Conservation (phyloP, 2,888 invertebrate genomes). For the Holacanthella duospinosa region DNA sequence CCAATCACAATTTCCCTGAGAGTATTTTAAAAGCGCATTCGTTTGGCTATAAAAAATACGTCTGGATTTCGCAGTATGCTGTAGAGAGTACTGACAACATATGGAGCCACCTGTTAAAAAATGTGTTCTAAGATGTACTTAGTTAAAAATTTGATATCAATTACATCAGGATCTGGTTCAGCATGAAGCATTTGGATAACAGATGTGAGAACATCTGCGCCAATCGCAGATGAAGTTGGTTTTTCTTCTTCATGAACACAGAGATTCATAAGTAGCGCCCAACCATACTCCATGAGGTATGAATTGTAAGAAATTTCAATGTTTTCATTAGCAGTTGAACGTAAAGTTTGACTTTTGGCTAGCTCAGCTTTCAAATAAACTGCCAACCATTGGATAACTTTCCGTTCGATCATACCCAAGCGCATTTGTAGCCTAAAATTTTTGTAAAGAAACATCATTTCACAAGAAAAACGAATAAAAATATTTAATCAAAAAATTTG, state of each 20-base stretch:
- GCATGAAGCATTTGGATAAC: conserved; percentile 27
- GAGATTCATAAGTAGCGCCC: conserved; percentile 57
- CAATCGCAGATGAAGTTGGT: conserved; percentile 18
- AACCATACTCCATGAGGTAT: conserved; percentile 56
- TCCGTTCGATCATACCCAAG: conserved; percentile 51
- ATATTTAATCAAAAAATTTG: too few species aligned
- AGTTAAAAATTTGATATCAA: too few species aligned
- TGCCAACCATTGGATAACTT: conserved; percentile 53
- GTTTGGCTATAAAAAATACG: conserved; percentile 45
- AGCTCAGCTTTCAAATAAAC: conserved; percentile 44
- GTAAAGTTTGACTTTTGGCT: conserved; percentile 6
- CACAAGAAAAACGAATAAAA: too few species aligned
- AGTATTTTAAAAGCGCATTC: conserved; percentile 46
- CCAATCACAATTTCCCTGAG: too few species aligned
- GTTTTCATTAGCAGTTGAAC: neutral
- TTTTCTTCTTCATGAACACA: conserved; percentile 48
- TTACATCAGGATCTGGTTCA: conserved; percentile 19
- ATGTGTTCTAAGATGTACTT: too few species aligned
- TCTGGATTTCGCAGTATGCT: conserved; percentile 46
- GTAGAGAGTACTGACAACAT: conserved; percentile 49
- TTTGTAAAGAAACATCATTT: too few species aligned
- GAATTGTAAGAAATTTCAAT: conserved; percentile 39
- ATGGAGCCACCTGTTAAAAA: conserved; percentile 47
- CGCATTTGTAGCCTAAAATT: too few species aligned
- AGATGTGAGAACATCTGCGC: conserved; percentile 29